phyloP scores from a whole-genome alignment of 2,888 invertebrate species.

The Yponomeuta evonymella region DNA sequence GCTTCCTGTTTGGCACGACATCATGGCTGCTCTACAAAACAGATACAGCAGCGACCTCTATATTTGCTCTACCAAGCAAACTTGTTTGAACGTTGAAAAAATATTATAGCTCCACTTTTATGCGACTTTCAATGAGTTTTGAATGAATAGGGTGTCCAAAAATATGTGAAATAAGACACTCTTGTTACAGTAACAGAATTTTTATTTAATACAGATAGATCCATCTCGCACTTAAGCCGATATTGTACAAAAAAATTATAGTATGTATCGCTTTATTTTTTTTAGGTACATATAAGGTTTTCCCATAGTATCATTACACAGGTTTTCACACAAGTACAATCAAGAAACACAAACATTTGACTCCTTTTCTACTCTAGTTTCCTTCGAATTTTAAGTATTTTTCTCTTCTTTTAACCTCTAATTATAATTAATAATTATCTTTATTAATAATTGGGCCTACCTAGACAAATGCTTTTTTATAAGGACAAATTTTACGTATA shows the following conservation, averaged over 20 bases:
- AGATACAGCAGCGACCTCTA: conserved; percentile 29
- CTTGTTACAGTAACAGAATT: conserved; percentile 72
- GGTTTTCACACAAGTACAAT: conserved; percentile 69
- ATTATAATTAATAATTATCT: conserved; percentile 64
- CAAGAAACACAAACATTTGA: conserved; percentile 72
- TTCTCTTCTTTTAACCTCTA: conserved; percentile 39
- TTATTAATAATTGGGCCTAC: conserved; percentile 73
- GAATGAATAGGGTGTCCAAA: background rate
- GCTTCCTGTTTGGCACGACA: conserved; percentile 75
- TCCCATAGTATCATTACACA: conserved; percentile 67
- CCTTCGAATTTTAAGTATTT: conserved; percentile 66
- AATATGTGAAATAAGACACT: conserved; percentile 37
- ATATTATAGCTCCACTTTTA: background rate
- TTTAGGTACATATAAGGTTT: conserved; percentile 46
- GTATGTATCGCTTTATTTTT: conserved; percentile 63
- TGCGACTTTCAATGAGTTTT: background rate
- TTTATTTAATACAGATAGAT: conserved; percentile 74
- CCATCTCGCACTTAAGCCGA: conserved; percentile 71
- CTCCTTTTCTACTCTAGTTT: conserved; percentile 62
- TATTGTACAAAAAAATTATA: conserved; percentile 74
- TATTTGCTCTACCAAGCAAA: conserved; percentile 18
- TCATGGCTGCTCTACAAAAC: conserved; percentile 59
- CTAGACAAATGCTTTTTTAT: conserved; percentile 65
- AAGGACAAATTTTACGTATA: conserved; percentile 64
- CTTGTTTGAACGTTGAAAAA: background rate